Evolutionary conservation across 2,888 invertebrate genomes (phyloP).

Genomic region (Callinectes sapidus): DNA sequence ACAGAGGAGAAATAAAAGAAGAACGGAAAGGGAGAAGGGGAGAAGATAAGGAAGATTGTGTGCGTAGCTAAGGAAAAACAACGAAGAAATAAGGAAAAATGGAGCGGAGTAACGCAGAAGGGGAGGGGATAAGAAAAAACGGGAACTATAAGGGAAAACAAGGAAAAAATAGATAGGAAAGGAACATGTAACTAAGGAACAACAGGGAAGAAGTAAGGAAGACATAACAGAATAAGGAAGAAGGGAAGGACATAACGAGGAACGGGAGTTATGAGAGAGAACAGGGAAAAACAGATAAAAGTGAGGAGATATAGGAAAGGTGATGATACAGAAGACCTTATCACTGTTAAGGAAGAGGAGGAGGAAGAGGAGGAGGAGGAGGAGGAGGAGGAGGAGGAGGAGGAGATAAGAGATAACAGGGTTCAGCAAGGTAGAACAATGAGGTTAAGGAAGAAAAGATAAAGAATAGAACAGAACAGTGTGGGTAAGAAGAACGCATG

Average conservation of each 20-base stretch:
- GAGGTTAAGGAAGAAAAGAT: neutral
- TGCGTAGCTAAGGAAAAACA: neutral
- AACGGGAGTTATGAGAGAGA: neutral
- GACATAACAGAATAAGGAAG: neutral
- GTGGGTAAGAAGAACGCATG: neutral
- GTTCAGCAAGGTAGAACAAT: neutral
- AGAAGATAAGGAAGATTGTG: neutral
- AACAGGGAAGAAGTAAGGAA: neutral
- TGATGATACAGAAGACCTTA: too few species aligned
- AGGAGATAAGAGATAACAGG: neutral
- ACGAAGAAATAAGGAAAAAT: too few species aligned
- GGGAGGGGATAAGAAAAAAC: neutral
- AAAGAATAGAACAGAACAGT: neutral
- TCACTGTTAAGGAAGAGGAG: neutral
- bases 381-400: neutral
- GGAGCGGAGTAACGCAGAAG: neutral
- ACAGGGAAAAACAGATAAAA: too few species aligned
- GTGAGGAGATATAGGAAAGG: too few species aligned
- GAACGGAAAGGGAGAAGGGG: neutral
- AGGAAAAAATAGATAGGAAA: too few species aligned
- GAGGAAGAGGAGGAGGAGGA: neutral
- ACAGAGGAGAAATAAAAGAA: too few species aligned
- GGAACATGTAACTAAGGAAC: too few species aligned
- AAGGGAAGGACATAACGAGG: neutral
- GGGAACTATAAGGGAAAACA: neutral